Base-by-base conservation (phyloP, 2,797 vertebrate species). In the Pseudochirops cupreus region DNA sequence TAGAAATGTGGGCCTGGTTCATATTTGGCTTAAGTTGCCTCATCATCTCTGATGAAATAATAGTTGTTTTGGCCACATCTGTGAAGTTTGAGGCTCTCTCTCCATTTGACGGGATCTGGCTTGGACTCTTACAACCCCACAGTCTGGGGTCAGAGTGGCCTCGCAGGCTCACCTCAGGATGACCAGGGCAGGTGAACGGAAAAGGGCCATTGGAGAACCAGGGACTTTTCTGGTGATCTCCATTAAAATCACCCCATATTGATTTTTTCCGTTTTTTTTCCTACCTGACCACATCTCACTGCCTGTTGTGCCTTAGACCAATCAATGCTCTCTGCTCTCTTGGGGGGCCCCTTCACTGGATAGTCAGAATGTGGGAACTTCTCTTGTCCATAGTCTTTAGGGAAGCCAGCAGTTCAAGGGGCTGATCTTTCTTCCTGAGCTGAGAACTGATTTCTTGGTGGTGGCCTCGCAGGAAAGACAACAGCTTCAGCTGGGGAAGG, bases 251-350 rank as follows among this genome's bases (percentile, higher is more conserved):
- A 56, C 90, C 94, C 87, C 55, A 55, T 57, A 7, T 4, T 94
- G 62, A 33, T 91, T 94, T 94, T 82, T 62, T 21, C 21, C 91
- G 28, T 74, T 21, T 96, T 95, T 62, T 16, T 55, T 29, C 55
- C 93, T 28, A 93, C 46, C 53, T 7, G 26, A 33, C 59, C 92
- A 3, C 89, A 16, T 4, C 26, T 91, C 21, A 31, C 21, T 4
- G 0, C 13, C 0, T 2, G 0, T n/a, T 0, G 0, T 0, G 24
- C 39, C 0, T 55, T 67, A 28, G 53, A 0, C 11, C 56, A 97
- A 29, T n/a, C 90, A 28, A 14, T 2, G 6, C 57, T 74, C 0
- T 0, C 0, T 56, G 46, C 46, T 56, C 13, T 93, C 56, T 39
- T 31, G n/a, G 12, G 11, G 28, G 96, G 24, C 7, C 10, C 90